A percentile compares a stretch with the other conserved stretches of the same genome.
Conservation (phyloP, 2,797 vertebrate genomes). For the Botia kubotai region DNA sequence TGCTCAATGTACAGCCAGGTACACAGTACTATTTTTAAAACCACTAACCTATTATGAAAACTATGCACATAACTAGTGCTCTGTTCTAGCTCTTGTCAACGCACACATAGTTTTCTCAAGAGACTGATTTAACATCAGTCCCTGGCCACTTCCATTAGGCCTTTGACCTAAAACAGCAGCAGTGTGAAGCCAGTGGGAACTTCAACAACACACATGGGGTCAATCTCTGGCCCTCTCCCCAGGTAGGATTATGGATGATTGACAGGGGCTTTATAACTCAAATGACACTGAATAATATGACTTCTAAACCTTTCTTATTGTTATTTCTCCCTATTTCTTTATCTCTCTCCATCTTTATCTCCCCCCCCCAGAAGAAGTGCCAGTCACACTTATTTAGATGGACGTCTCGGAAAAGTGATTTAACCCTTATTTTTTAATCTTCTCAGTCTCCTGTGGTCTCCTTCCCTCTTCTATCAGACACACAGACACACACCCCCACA, state of each 20-base stretch:
- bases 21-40: neutral
- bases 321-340: conserved; percentile 1
- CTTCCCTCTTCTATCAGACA: conserved; percentile 28
- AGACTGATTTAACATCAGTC: conserved; percentile 32
- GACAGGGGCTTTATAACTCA: conserved; percentile 45
- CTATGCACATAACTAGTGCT: neutral
- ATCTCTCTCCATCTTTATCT: neutral
- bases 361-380: conserved; percentile 3
- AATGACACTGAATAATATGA: conserved; percentile 47
- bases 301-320: conserved; percentile 37
- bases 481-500: conserved; percentile 5
- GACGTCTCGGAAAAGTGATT: conserved; percentile 58
- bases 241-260: conserved; percentile 56
- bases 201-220: conserved; percentile 20
- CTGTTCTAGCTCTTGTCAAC: neutral
- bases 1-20: too few relatives aligned
- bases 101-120: conserved; percentile 26
- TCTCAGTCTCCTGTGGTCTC: conserved; percentile 57
- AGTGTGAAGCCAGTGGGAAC: conserved; percentile 24
- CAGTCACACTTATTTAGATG: conserved; percentile 36
- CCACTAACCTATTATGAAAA: neutral
- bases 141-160: conserved; percentile 13
- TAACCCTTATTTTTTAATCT: conserved; percentile 75
- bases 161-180: conserved; percentile 28
- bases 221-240: conserved; percentile 30